A percentile compares a stretch with the other conserved stretches of the same genome.
Evolutionary conservation across 2,113 vertebrate species (phyloP).

Genomic region (Pionites leucogaster): DNA sequence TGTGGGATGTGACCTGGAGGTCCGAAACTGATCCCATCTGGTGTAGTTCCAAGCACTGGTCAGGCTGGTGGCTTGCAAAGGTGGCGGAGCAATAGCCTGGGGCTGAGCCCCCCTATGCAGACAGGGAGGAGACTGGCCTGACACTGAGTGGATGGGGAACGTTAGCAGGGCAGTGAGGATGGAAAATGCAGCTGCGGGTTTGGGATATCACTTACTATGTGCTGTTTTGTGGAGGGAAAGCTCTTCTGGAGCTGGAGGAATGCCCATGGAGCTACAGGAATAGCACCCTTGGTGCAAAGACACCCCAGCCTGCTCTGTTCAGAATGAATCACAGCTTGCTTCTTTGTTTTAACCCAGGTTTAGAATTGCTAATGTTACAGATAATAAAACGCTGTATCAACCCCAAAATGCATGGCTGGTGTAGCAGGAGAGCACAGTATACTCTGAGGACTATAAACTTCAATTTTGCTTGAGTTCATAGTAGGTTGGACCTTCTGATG

Average conservation of each 20-base stretch:
- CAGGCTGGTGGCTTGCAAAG: neutral
- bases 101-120: neutral
- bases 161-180: neutral
- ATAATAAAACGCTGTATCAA: neutral
- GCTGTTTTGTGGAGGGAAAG: neutral
- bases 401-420: neutral
- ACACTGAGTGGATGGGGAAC: neutral
- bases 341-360: neutral
- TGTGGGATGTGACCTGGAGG: fast-evolving
- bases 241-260: neutral
- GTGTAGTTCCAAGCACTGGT: neutral
- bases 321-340: neutral
- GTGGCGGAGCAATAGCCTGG: neutral
- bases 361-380: neutral
- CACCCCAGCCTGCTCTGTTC: neutral
- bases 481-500: neutral
- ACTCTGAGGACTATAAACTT: neutral
- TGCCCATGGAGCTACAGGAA: neutral
- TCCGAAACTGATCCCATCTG: neutral
- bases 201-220: fast-evolving
- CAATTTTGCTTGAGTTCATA: neutral
- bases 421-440: neutral
- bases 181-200: neutral
- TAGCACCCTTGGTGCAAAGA: fast-evolving
- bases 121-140: no score